phyloP scores from a whole-genome alignment of 1,140 invertebrate species.

The Pachyrhynchus sulphureomaculatus region DNA sequence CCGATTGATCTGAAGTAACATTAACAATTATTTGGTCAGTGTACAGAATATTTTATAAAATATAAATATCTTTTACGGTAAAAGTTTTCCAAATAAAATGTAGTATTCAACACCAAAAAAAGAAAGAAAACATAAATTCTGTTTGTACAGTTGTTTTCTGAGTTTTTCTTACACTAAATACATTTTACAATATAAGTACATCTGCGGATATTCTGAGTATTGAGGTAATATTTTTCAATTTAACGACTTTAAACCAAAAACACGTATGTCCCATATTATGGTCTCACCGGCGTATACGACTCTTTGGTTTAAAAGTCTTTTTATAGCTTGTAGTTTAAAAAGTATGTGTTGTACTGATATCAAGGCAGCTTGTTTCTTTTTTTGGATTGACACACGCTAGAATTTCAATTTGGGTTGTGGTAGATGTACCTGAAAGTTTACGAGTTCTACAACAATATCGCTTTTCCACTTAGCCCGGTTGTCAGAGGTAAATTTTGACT shows the following conservation, averaged over 20 bases:
- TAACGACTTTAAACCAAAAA: constrained; percentile 12
- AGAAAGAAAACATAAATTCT: not conserved
- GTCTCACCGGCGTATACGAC: not conserved
- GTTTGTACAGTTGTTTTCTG: constrained; percentile 11
- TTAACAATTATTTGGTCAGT: too few relatives aligned
- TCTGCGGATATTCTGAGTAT: constrained; percentile 53
- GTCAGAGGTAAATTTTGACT: too few relatives aligned
- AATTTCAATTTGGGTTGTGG: not conserved
- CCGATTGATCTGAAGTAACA: too few relatives aligned
- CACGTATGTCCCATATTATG: not conserved
- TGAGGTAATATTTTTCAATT: constrained; percentile 51
- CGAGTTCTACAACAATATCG: too few relatives aligned
- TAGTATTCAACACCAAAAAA: not conserved
- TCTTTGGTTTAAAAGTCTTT: constrained; percentile 13
- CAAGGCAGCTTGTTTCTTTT: constrained; percentile 52
- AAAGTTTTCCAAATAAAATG: too few relatives aligned
- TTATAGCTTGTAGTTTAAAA: constrained; percentile 46
- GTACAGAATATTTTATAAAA: too few relatives aligned
- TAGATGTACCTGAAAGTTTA: too few relatives aligned
- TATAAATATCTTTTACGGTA: too few relatives aligned
- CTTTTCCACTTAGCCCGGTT: too few relatives aligned
- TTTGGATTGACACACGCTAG: constrained; percentile 20
- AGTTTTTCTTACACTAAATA: constrained; percentile 46
- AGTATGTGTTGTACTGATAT: constrained; percentile 52
- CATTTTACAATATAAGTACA: constrained; percentile 54